These are phyloP conservation scores for Hedya salicella DNA, from an alignment of 2,888 invertebrate genomes.

Conservation along the genomic window DNA sequence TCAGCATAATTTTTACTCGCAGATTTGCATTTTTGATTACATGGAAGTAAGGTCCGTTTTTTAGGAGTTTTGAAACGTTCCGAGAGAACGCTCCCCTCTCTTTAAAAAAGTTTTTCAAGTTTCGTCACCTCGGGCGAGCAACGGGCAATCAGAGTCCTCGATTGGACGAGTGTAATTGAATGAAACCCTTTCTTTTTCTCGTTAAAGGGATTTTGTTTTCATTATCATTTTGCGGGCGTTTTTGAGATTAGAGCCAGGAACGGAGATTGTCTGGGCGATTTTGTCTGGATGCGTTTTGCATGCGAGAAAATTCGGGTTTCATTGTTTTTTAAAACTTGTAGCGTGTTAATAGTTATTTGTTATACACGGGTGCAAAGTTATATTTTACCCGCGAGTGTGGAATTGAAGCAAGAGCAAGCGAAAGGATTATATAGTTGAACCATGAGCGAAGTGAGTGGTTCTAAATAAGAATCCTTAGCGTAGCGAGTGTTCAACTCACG, in stretches of 20 bases:
- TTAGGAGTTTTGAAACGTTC: constrained; percentile 47
- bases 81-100: constrained; percentile 3
- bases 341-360: too few relatives aligned
- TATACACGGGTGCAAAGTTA: too few relatives aligned
- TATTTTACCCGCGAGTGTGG: too few relatives aligned
- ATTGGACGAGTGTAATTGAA: constrained; percentile 26
- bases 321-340: background rate
- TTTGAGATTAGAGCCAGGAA: background rate
- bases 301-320: background rate
- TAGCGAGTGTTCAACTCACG: too few relatives aligned
- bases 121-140: constrained; percentile 35
- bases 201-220: constrained; percentile 9
- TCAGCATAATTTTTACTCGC: constrained; percentile 60
- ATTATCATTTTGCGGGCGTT: constrained; percentile 9
- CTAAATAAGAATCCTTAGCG: too few relatives aligned
- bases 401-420: too few relatives aligned
- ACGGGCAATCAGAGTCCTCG: constrained; percentile 23
- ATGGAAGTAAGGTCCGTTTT: constrained; percentile 55
- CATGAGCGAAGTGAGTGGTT: too few relatives aligned
- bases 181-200: constrained; percentile 31
- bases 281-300: background rate
- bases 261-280: background rate
- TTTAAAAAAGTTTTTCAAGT: constrained; percentile 34
- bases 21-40: constrained; percentile 76
- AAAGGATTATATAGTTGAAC: too few relatives aligned